These are phyloP conservation scores for Dermochelys coriacea DNA, from an alignment of 2,797 vertebrate species.

Conservation along the genomic window DNA sequence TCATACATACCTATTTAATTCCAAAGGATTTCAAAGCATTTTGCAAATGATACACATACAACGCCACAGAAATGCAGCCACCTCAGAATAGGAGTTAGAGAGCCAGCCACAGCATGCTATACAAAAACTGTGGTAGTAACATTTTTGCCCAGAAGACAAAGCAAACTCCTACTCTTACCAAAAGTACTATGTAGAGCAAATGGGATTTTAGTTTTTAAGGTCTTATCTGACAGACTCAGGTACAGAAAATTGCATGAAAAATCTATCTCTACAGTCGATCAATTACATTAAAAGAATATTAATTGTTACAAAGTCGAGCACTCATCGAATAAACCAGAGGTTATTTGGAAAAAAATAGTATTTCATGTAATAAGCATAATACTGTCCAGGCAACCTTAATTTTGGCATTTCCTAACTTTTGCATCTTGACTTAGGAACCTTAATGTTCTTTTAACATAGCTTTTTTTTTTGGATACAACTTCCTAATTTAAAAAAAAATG, in stretches of 20 bases:
- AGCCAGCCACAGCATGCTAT: not conserved
- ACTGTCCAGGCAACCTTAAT: not conserved
- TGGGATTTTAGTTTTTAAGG: not conserved
- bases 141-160: not conserved
- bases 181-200: not conserved
- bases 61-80: not conserved
- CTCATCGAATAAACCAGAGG: not conserved
- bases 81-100: not conserved
- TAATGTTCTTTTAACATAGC: not conserved
- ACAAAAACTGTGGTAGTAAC: not conserved
- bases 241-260: not conserved
- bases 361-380: not conserved
- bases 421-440: not conserved
- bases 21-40: not conserved
- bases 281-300: not conserved
- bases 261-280: not conserved
- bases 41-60: not conserved
- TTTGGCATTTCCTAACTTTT: not conserved
- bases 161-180: not conserved
- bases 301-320: not conserved
- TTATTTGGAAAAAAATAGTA: not conserved
- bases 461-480: not conserved
- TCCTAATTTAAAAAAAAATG: not conserved
- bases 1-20: not conserved
- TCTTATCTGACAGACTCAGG: not conserved